Evolutionary conservation across 2,888 invertebrate genomes (phyloP).

Genomic region (Melangyna quadrimaculata): DNA sequence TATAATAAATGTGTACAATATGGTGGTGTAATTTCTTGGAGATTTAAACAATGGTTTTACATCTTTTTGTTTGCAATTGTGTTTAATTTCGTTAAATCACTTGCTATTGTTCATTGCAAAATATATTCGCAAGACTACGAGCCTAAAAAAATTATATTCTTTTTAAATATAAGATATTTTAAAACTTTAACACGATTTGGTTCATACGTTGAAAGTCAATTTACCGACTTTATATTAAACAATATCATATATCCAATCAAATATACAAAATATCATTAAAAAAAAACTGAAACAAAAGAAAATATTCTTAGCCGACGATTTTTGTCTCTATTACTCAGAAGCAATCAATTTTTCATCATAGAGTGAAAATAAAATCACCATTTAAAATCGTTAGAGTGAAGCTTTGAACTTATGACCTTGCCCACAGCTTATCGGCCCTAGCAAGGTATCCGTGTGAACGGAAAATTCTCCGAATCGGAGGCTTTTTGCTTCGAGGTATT

Average conservation of each 20-base stretch:
- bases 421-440: no score
- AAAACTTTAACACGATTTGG: background rate
- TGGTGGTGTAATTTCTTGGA: constrained; percentile 31
- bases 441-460: no score
- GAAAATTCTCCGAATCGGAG: no score
- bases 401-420: no score
- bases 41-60: background rate
- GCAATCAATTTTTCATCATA: no score
- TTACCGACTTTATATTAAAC: background rate
- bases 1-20: constrained; percentile 62
- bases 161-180: background rate
- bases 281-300: no score
- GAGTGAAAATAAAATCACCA: no score
- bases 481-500: no score
- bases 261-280: background rate
- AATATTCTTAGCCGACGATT: no score
- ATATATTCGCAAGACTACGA: background rate
- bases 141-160: background rate
- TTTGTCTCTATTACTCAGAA: no score
- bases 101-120: background rate
- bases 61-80: background rate
- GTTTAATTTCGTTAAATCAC: background rate
- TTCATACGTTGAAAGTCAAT: background rate
- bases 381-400: no score
- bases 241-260: background rate